Evolutionary conservation across 2,113 vertebrate species (phyloP).

Genomic region (Plecotus auritus): DNA sequence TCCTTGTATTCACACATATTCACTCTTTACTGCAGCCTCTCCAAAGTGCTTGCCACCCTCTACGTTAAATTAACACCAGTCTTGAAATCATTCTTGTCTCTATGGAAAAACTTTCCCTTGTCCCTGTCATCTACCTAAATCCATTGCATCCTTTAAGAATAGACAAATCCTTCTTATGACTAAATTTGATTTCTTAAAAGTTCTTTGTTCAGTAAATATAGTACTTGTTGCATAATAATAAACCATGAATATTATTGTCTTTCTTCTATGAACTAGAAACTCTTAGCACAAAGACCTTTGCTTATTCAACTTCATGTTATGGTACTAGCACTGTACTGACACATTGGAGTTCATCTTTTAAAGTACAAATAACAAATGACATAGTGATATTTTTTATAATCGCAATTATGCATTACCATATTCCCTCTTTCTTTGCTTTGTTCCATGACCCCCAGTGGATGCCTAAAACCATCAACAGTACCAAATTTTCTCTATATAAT

Average conservation of each 20-base stretch:
- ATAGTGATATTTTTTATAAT: background rate
- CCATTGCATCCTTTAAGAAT: background rate
- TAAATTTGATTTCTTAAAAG: background rate
- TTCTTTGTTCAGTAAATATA: background rate
- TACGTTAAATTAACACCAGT: background rate
- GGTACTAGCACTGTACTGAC: background rate
- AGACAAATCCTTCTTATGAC: background rate
- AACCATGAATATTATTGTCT: background rate
- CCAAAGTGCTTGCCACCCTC: background rate
- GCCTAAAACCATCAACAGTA: background rate
- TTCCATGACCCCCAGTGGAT: background rate
- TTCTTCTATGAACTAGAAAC: background rate
- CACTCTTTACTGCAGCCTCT: background rate
- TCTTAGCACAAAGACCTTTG: background rate
- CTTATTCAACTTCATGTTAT: background rate
- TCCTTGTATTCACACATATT: background rate
- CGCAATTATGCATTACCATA: background rate
- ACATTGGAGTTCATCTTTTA: background rate
- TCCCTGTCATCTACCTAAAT: background rate
- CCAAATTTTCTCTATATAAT: too few relatives aligned
- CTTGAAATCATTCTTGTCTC: background rate
- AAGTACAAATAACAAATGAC: background rate
- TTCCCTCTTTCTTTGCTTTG: background rate
- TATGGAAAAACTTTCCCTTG: background rate
- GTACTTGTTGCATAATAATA: background rate